Evolutionary conservation across 1,140 invertebrate genomes (phyloP).

Genomic region (Camponotus pennsylvanicus): DNA sequence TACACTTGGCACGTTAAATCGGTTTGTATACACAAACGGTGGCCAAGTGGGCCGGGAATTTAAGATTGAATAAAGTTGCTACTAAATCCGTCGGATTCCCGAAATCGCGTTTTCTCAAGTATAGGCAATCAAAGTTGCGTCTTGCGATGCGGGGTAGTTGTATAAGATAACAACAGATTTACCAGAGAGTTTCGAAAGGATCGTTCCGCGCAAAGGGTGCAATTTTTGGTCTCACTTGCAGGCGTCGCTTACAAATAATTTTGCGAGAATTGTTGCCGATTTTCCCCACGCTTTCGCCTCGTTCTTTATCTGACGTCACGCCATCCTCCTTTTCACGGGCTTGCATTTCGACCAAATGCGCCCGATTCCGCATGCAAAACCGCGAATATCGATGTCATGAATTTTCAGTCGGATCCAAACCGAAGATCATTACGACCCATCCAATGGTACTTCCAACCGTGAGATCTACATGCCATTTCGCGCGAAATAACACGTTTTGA

Average conservation of each 20-base stretch:
- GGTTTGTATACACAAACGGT: not conserved
- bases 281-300: constrained; percentile 21
- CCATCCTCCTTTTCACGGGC: constrained; percentile 26
- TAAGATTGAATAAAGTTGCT: constrained; percentile 72
- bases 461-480: constrained; percentile 49
- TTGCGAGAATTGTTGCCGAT: constrained; percentile 54
- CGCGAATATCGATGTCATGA: constrained; percentile 66
- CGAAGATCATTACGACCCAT: constrained; percentile 46
- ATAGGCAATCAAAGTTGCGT: constrained; percentile 65
- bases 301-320: not conserved
- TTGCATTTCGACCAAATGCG: constrained; percentile 61
- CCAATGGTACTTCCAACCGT: not conserved
- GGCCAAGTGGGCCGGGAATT: constrained; percentile 69
- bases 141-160: constrained; percentile 47
- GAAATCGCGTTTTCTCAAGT: constrained; percentile 57
- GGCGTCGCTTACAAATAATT: constrained; percentile 45
- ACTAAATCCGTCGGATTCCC: constrained; percentile 41
- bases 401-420: constrained; percentile 52
- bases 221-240: constrained; percentile 46
- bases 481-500: constrained; percentile 46
- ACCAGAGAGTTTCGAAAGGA: not conserved
- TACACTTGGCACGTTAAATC: constrained; percentile 54
- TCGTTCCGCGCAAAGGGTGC: constrained; percentile 54
- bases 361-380: constrained; percentile 60
- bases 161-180: constrained; percentile 66